phyloP scores from a whole-genome alignment of 2,888 invertebrate genomes.

The Tyria jacobaeae region DNA sequence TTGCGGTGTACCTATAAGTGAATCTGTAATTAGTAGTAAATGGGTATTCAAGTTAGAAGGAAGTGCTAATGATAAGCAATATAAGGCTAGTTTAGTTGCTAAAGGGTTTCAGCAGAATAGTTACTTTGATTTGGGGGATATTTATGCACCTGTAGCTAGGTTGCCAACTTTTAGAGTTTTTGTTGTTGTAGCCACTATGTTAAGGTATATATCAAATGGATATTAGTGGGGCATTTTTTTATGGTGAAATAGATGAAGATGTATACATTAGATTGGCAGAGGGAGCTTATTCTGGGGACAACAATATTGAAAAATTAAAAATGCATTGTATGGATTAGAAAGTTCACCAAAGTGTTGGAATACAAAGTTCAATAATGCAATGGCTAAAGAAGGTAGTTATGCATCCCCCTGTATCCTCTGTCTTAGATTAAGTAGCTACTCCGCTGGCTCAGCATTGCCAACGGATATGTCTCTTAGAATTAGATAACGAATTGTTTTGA shows the following conservation, averaged over 20 bases:
- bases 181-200: neutral
- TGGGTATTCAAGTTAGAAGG: too few species aligned
- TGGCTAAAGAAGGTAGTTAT: conserved; percentile 17
- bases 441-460: too few species aligned
- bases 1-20: too few species aligned
- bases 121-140: conserved; percentile 10
- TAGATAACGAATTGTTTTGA: too few species aligned
- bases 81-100: neutral
- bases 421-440: too few species aligned
- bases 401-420: too few species aligned
- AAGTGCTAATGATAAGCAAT: too few species aligned
- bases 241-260: conserved; percentile 11
- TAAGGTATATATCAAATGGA: conserved; percentile 17
- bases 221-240: conserved; percentile 17
- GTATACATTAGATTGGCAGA: too few species aligned
- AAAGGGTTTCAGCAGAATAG: conserved; percentile 8
- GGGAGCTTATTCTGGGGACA: too few species aligned
- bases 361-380: conserved; percentile 14
- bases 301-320: too few species aligned
- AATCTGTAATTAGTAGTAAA: too few species aligned
- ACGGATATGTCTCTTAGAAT: too few species aligned
- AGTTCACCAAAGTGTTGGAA: conserved; percentile 20
- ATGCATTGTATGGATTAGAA: neutral
- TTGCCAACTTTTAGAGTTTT: conserved; percentile 8
- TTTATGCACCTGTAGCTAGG: conserved; percentile 23